Conservation (phyloP, 2,113 vertebrate species). For the Daubentonia madagascariensis region DNA sequence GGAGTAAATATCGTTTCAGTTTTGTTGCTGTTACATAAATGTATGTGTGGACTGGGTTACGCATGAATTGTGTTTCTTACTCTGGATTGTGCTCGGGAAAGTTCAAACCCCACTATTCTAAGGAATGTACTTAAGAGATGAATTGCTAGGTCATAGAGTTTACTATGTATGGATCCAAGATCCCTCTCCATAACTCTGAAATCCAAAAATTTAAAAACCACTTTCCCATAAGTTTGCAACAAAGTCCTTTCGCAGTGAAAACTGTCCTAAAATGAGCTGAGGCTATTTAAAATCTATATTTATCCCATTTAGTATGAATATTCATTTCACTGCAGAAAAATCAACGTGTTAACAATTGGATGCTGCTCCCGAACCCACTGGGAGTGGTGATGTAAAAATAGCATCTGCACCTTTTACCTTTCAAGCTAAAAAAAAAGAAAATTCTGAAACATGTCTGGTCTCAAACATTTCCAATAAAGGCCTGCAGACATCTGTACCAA, state of each 20-base stretch:
- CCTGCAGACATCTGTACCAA: not conserved
- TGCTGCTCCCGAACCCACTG: not conserved
- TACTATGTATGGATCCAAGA: not conserved
- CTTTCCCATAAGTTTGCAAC: not conserved
- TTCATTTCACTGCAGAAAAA: not conserved
- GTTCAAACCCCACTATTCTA: not conserved
- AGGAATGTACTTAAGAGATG: not conserved
- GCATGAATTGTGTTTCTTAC: not conserved
- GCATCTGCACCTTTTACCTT: not conserved
- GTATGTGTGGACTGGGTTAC: not conserved
- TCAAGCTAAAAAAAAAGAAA: not conserved
- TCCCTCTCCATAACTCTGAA: not conserved
- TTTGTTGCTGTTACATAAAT: not conserved
- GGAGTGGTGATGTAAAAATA: not conserved
- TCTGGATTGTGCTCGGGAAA: not conserved
- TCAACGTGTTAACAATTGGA: not conserved
- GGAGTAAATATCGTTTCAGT: not conserved
- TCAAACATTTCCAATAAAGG: not conserved
- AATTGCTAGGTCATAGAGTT: not conserved
- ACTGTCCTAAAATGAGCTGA: not conserved
- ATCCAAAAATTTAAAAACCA: not conserved
- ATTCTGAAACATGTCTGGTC: not conserved
- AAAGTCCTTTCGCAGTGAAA: not conserved
- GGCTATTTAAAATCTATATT: not conserved
- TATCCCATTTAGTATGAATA: not conserved